Conservation (phyloP, 23 tunicate species). For the Aplidium turbinatum region DNA sequence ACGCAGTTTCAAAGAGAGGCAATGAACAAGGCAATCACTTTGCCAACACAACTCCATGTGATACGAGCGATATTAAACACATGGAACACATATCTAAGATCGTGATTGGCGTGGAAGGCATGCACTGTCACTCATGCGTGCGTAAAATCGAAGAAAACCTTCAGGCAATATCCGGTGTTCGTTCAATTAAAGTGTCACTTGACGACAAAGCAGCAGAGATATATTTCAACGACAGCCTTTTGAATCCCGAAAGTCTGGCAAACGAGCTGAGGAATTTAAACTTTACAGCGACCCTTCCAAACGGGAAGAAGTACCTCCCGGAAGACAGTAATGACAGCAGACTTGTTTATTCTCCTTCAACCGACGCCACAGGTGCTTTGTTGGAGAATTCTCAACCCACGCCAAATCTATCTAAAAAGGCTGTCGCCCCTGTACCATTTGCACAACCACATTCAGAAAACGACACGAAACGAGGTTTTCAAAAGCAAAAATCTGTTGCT, state of each 20-base stretch:
- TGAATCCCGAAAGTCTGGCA: conserved; percentile 36
- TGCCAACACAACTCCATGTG: neutral
- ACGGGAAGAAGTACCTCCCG: conserved; percentile 45
- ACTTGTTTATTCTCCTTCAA: no score
- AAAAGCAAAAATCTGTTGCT: no score
- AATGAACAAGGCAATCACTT: conserved; percentile 36
- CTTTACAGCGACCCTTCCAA: conserved; percentile 64
- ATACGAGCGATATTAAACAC: neutral
- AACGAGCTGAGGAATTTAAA: conserved; percentile 31
- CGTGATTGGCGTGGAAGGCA: conserved; percentile 62
- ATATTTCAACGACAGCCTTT: conserved; percentile 10
- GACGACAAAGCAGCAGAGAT: conserved; percentile 56
- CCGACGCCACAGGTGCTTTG: no score
- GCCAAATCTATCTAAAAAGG: no score
- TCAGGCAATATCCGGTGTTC: conserved; percentile 48
- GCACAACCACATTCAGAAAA: no score
- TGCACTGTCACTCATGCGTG: conserved; percentile 93
- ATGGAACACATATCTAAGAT: conserved; percentile 1
- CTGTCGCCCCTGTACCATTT: no score
- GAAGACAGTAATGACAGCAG: no score
- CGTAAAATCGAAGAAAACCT: conserved; percentile 85
- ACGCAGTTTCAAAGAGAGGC: no score
- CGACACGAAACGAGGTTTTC: no score
- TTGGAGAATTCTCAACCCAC: no score
- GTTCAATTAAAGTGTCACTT: conserved; percentile 41